Percentiles rank a stretch among this genome's conserved stretches.
phyloP scores from a whole-genome alignment of 1,140 invertebrate genomes.

The Drosophila suzukii region DNA sequence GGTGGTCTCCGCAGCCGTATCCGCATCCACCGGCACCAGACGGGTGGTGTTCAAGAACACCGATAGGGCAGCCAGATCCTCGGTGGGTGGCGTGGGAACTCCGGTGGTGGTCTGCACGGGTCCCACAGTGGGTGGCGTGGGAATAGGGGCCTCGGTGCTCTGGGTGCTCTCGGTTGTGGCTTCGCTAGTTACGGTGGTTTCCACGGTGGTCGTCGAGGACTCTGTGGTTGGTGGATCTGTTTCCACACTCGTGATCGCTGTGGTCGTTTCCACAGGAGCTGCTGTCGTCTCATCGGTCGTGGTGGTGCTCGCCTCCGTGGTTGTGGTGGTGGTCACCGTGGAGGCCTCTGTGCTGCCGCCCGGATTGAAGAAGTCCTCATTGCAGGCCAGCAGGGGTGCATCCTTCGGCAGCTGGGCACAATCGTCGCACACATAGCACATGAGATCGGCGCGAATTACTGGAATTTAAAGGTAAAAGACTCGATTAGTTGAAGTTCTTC shows the following conservation, averaged over 20 bases:
- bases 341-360: constrained; percentile 66
- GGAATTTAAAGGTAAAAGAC: background rate
- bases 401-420: constrained; percentile 49
- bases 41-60: constrained; percentile 28
- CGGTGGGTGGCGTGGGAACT: constrained; percentile 66
- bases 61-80: constrained; percentile 34
- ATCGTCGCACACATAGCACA: constrained; percentile 80
- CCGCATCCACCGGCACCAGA: constrained; percentile 8
- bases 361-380: constrained; percentile 70
- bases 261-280: constrained; percentile 6
- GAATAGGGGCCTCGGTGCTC: constrained; percentile 53
- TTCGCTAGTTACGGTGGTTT: constrained; percentile 25
- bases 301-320: constrained; percentile 35
- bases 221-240: constrained; percentile 22
- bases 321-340: constrained; percentile 56
- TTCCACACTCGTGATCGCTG: constrained; percentile 8
- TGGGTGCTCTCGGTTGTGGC: constrained; percentile 26
- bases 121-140: constrained; percentile 66
- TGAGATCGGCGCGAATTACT: constrained; percentile 65
- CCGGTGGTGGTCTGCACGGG: constrained; percentile 58
- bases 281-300: constrained; percentile 16
- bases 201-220: constrained; percentile 12
- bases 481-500: background rate
- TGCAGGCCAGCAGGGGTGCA: constrained; percentile 65
- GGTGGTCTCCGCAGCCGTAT: constrained; percentile 3